Evolutionary conservation across 2,888 invertebrate genomes (phyloP).

Genomic region (Abscondita cerata): DNA sequence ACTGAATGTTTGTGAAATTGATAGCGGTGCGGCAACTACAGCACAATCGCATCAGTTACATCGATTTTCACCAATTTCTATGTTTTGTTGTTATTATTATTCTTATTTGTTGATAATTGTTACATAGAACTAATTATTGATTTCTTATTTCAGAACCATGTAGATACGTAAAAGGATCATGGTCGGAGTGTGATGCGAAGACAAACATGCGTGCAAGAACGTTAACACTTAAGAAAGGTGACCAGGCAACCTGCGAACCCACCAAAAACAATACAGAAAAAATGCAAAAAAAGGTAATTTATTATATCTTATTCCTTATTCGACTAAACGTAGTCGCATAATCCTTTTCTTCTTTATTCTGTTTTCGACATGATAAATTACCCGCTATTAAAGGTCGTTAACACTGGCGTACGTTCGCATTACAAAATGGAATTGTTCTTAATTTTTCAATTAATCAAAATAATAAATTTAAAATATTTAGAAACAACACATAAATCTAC

Average conservation of each 20-base stretch:
- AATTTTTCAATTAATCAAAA: conserved; percentile 15
- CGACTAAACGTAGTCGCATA: conserved; percentile 15
- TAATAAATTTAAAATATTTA: background rate
- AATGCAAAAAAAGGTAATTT: conserved; percentile 87
- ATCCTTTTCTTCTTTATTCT: conserved; percentile 6
- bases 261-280: conserved; percentile 88
- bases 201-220: conserved; percentile 83
- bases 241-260: conserved; percentile 77
- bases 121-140: too few relatives aligned
- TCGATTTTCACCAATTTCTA: too few relatives aligned
- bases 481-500: conserved; percentile 8
- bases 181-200: conserved; percentile 88
- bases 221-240: conserved; percentile 85
- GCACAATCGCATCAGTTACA: too few relatives aligned
- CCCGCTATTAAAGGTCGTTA: background rate
- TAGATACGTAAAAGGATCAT: conserved; percentile 84
- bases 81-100: too few relatives aligned
- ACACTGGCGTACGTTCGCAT: background rate
- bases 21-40: too few relatives aligned
- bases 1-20: too few relatives aligned
- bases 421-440: background rate
- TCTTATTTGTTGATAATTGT: too few relatives aligned
- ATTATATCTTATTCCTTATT: conserved; percentile 19
- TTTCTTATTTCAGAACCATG: conserved; percentile 68
- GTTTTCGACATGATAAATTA: conserved; percentile 17